Base-by-base conservation (phyloP, 2,797 vertebrate genomes). In the Petrocephalus sullivani region DNA sequence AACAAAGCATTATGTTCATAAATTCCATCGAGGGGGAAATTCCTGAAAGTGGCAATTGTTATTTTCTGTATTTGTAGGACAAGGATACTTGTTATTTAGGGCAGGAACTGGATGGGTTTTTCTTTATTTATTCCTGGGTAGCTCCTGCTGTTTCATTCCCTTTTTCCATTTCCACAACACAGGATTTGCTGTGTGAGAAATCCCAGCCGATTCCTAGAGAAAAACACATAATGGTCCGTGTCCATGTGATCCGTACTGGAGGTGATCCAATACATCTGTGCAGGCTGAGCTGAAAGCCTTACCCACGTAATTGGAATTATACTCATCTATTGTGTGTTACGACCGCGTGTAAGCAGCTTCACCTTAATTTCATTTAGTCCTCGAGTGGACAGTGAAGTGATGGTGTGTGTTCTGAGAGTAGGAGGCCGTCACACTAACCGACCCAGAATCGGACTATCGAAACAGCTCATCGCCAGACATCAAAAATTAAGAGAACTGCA, bases 291-390 rank as follows among this genome's bases (percentile, higher is more conserved):
- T 84, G 46, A 28, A 54, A 84, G 81, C 2, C 41, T 51, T 51
- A 51, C 78, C 78, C 9, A 23, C 49, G 49, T 82, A 82, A 82
- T 51, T 82, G 78, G 78, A 82, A 82, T 82, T 46, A 82, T 51
- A 51, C 78, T 82, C 78, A 51, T 82, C 46, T 82, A 41, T 21
- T 23, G 78, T 51, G 78, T 9, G n/a, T 82, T 82, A 82, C 49
- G 41, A 23, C 19, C 9, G 78, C 9, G 3, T 82, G 78, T 82
- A 51, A 51, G 78, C 46, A 51, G 81, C 81, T 14, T 21, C 46
- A 4, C 3, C 49, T 84, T 84, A 1, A 54, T 83, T 83, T 54
- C n/a, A 84, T 54, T 84, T 21, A 21, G 81, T 54, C 46, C 21
- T 54, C 1, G 8, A 84, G 46, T 49, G 46, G 23, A 9, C 21